Base-by-base conservation (phyloP, 2,797 vertebrate genomes). In the Mionectes olivaceus region DNA sequence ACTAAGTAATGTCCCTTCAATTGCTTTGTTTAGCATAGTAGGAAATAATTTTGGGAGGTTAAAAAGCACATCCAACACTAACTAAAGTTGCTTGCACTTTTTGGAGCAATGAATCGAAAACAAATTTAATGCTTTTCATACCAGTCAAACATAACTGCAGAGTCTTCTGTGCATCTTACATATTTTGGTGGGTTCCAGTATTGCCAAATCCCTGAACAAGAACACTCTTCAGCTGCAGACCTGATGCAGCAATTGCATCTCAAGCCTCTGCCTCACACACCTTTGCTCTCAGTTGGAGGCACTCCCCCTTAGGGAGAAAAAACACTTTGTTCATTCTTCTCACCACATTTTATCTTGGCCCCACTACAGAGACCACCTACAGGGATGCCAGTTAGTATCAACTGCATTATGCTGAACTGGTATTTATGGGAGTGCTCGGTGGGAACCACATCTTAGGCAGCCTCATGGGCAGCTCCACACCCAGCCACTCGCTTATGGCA, bases 371-470 rank as follows among this genome's bases (percentile, higher is more conserved):
- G 95, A 96, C 95, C 95, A 95, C 93, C 94, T 80, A 94, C 91
- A 57, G 71, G 64, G 90, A 87, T 80, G 87, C 60, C 83, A 73
- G 60, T 71, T 82, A 86, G 47, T 35, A 83, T 88, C 87, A 76
- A 80, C 74, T 90, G 80, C 65, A 6, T 82, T 79, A 56, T 52
- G 79, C 95, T 73, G 83, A 93, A 82, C 55, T 27, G 73, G 44
- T 93, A 50, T 93, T 92, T 94, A 92, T 71, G 47, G 77, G 49
- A 94, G 87, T 2, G 2, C 60, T 64, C 6, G 7, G 57, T 81
- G 70, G 76, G 91, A 95, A 94, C 94, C 94, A 97, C 95, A 95
- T 95, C 94, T 95, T 93, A 96, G 59, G 77, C 77, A 86, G 59
- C 81, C 84, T 88, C 61, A 81, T 0, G 57, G 65, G 91, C 82